Conservation (phyloP, 1,140 invertebrate genomes). For the Camponotus vicinus region DNA sequence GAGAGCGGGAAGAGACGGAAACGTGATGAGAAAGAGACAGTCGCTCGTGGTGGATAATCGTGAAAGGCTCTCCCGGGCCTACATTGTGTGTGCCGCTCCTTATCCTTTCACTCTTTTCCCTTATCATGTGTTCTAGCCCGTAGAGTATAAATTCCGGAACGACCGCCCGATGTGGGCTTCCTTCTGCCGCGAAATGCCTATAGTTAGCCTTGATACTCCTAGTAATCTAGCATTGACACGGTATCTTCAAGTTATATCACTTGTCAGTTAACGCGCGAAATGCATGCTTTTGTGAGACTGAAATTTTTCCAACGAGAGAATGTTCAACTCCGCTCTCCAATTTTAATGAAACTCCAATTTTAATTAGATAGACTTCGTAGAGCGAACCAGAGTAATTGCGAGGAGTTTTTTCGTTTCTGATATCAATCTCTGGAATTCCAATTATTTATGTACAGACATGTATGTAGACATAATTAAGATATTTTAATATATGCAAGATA, state of each 20-base stretch:
- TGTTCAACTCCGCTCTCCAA: neutral
- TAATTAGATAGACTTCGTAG: neutral
- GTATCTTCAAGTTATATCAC: constrained; percentile 53
- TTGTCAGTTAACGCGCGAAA: neutral
- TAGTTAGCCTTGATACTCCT: constrained; percentile 45
- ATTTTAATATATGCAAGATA: too few species aligned
- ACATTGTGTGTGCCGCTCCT: constrained; percentile 34
- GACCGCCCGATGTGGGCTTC: constrained; percentile 8
- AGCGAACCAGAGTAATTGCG: neutral
- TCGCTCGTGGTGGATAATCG: constrained; percentile 40
- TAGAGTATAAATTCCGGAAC: constrained; percentile 30
- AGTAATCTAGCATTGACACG: constrained; percentile 50
- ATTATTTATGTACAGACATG: too few species aligned
- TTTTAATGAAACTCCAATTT: neutral
- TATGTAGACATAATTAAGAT: too few species aligned
- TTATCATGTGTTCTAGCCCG: constrained; percentile 54
- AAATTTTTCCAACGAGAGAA: neutral
- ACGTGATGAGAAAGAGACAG: constrained; percentile 32
- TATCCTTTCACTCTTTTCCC: constrained; percentile 76
- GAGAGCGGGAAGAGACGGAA: constrained; percentile 48
- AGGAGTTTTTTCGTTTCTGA: neutral
- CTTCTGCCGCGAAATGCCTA: neutral
- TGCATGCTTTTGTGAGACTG: neutral
- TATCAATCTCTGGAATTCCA: too few species aligned
- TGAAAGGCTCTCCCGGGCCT: constrained; percentile 44